A percentile compares a stretch with the other conserved stretches of the same genome.
phyloP scores from a whole-genome alignment of 2,888 invertebrate genomes.

The Leucophenga montana region DNA sequence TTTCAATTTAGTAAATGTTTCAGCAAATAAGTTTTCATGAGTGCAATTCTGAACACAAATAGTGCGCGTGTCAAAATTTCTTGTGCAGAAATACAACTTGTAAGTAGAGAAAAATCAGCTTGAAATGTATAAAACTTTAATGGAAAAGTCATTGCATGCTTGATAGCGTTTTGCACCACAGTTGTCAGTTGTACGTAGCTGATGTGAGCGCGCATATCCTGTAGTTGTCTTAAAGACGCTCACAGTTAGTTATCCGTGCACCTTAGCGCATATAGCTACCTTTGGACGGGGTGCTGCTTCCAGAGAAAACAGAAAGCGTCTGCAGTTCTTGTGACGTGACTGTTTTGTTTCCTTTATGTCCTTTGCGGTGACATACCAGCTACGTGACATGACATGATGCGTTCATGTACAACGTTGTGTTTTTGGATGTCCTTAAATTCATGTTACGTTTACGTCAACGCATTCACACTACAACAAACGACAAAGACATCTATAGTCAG shows the following conservation, averaged over 20 bases:
- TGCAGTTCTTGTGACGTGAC: constrained; percentile 44
- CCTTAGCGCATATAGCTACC: too few species aligned
- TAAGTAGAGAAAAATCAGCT: too few species aligned
- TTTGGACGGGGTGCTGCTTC: too few species aligned
- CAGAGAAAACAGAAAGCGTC: constrained; percentile 1
- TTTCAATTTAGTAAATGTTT: too few species aligned
- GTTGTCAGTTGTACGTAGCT: too few species aligned
- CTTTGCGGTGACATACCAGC: constrained; percentile 62
- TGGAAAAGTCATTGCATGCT: constrained; percentile 14
- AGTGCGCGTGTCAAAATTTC: too few species aligned
- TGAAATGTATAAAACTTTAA: constrained; percentile 5
- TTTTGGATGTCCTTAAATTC: constrained; percentile 6
- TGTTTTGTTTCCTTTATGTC: constrained; percentile 50
- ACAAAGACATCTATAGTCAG: constrained; percentile 1
- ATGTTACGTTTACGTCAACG: constrained; percentile 63
- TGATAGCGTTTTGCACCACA: background rate
- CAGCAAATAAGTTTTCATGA: too few species aligned
- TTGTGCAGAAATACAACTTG: too few species aligned
- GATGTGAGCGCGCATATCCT: too few species aligned
- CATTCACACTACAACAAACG: constrained; percentile 42
- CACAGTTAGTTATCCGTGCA: too few species aligned
- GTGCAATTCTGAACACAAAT: too few species aligned
- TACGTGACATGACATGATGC: constrained; percentile 62
- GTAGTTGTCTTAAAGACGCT: too few species aligned
- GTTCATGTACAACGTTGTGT: constrained; percentile 19